phyloP scores from a whole-genome alignment of 2,888 invertebrate genomes.

The Eledone cirrhosa region DNA sequence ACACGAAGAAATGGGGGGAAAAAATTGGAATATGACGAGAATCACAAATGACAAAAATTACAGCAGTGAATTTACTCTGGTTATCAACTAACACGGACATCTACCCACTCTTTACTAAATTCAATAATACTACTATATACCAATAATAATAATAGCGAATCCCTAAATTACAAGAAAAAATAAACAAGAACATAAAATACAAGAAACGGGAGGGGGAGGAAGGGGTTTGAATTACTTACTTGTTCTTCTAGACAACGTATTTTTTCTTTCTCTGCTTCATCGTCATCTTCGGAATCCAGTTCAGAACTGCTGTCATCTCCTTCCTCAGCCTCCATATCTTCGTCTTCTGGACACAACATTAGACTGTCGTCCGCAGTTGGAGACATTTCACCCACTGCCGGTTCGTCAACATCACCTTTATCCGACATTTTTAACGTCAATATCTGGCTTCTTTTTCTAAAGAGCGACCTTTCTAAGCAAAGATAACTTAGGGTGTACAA shows the following conservation, averaged over 20 bases:
- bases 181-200: too few relatives aligned
- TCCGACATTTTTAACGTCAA: constrained; percentile 23
- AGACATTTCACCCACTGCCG: background rate
- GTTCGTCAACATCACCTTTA: constrained; percentile 4
- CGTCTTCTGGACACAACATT: background rate
- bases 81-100: too few relatives aligned
- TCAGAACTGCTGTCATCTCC: constrained; percentile 9
- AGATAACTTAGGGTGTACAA: constrained; percentile 2
- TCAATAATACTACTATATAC: too few relatives aligned
- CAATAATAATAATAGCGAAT: too few relatives aligned
- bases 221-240: background rate
- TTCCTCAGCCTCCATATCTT: constrained; percentile 18
- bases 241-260: constrained; percentile 18
- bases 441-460: constrained; percentile 8
- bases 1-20: too few relatives aligned
- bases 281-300: constrained; percentile 20
- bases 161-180: too few relatives aligned
- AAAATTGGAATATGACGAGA: too few relatives aligned
- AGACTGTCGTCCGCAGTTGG: constrained; percentile 15
- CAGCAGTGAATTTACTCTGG: too few relatives aligned
- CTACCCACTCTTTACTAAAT: too few relatives aligned
- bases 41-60: too few relatives aligned
- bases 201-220: too few relatives aligned
- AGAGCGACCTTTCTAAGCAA: background rate
- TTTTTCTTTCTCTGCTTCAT: constrained; percentile 17